These are phyloP conservation scores for Scaptomyza caliginosa DNA, from an alignment of 2,888 invertebrate genomes.

Conservation along the genomic window DNA sequence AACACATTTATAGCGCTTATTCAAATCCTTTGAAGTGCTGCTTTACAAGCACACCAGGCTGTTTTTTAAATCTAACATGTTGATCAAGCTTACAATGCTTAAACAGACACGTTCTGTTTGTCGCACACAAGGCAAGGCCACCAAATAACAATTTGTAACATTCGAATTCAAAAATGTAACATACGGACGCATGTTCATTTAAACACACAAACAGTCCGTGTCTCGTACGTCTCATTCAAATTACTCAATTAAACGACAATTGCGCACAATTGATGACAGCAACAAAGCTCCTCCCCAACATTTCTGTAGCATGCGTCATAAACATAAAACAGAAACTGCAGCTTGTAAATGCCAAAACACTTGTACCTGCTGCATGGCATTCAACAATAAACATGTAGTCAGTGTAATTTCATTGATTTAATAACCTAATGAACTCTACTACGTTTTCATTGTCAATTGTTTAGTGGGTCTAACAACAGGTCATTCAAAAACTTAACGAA, in stretches of 20 bases:
- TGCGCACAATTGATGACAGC: conserved; percentile 68
- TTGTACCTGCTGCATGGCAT: conserved; percentile 20
- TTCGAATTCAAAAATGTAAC: conserved; percentile 51
- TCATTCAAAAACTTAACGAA: conserved; percentile 60
- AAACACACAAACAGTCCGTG: conserved; percentile 7
- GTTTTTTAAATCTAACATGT: conserved; percentile 4
- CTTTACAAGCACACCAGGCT: not conserved
- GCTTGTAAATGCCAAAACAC: conserved; percentile 26
- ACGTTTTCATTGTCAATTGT: not conserved
- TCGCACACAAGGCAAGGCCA: conserved; percentile 36
- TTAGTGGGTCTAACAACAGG: conserved; percentile 38
- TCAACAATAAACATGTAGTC: conserved; percentile 12
- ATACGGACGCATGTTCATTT: conserved; percentile 30
- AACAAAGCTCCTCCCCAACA: conserved; percentile 48
- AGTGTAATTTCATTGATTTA: conserved; percentile 11
- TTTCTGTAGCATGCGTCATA: conserved; percentile 57
- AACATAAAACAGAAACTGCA: conserved; percentile 25
- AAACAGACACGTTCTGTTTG: conserved; percentile 35
- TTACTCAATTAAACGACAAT: conserved; percentile 71
- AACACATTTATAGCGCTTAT: conserved; percentile 31
- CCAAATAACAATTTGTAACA: conserved; percentile 45
- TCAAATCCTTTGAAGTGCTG: not conserved
- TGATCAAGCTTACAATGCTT: conserved; percentile 25
- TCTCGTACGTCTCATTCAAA: conserved; percentile 54
- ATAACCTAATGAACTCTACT: conserved; percentile 29